Conservation (phyloP, 2,797 vertebrate genomes). For the Lepus townsendii region DNA sequence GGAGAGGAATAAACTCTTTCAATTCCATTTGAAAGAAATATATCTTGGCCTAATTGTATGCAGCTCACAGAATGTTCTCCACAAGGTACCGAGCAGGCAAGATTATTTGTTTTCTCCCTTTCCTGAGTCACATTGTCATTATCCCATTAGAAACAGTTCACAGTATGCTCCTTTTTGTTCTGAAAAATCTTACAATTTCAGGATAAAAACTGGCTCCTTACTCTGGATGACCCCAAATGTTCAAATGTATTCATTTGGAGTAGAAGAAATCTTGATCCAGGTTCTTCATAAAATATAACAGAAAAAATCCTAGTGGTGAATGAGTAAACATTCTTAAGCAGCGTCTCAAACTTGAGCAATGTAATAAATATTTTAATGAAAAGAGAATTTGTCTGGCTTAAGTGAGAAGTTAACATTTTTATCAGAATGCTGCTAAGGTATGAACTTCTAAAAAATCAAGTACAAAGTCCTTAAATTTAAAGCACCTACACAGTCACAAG, state of each 20-base stretch:
- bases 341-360: constrained; percentile 3
- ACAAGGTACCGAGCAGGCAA: neutral
- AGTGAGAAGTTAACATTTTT: neutral
- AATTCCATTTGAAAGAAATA: neutral
- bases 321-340: neutral
- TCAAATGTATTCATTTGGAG: neutral
- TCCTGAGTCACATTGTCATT: neutral
- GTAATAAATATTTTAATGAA: neutral
- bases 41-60: neutral
- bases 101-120: neutral
- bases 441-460: neutral
- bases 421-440: neutral
- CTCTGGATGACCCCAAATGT: neutral
- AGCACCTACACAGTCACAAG: neutral
- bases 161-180: neutral
- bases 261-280: neutral
- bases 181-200: constrained; percentile 24
- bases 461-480: neutral
- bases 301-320: neutral
- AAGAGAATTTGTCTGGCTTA: neutral
- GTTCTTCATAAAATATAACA: constrained; percentile 10
- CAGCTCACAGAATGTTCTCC: neutral
- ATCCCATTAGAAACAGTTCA: neutral
- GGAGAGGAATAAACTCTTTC: neutral
- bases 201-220: neutral